Evolutionary conservation across 2,113 vertebrate species (phyloP).

Genomic region (Corapipo altera): DNA sequence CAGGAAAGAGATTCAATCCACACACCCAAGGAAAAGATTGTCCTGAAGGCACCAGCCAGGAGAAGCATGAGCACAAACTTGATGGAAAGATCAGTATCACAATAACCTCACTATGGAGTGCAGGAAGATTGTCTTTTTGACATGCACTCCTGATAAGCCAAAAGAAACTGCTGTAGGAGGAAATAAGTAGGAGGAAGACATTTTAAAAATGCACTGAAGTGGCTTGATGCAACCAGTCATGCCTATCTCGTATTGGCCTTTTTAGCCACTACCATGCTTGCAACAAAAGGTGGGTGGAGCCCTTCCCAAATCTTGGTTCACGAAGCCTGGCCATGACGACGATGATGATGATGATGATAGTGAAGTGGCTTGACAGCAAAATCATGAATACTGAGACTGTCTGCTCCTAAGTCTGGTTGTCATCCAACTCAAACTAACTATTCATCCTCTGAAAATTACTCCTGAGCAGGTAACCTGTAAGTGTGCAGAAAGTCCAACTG

Average conservation of each 20-base stretch:
- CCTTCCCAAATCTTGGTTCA: no score
- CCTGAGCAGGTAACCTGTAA: neutral
- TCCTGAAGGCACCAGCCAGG: neutral
- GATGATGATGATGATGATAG: no score
- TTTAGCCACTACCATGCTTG: no score
- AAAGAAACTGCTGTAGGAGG: neutral
- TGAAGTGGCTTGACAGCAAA: neutral
- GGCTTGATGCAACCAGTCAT: neutral
- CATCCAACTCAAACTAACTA: neutral
- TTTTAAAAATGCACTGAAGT: neutral
- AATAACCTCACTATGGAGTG: neutral
- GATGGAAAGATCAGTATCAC: neutral
- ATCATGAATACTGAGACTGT: neutral
- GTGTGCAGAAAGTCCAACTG: neutral
- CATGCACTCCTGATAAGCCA: neutral
- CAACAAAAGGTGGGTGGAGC: no score
- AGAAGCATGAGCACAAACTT: neutral
- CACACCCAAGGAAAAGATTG: neutral
- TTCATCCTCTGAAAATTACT: neutral
- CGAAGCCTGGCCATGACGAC: no score
- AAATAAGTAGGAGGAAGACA: neutral
- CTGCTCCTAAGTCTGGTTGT: neutral
- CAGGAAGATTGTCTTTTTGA: neutral
- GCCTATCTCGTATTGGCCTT: no score
- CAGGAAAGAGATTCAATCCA: neutral